Conservation (phyloP, 2,113 vertebrate genomes). For the Acrocephalus arundinaceus region DNA sequence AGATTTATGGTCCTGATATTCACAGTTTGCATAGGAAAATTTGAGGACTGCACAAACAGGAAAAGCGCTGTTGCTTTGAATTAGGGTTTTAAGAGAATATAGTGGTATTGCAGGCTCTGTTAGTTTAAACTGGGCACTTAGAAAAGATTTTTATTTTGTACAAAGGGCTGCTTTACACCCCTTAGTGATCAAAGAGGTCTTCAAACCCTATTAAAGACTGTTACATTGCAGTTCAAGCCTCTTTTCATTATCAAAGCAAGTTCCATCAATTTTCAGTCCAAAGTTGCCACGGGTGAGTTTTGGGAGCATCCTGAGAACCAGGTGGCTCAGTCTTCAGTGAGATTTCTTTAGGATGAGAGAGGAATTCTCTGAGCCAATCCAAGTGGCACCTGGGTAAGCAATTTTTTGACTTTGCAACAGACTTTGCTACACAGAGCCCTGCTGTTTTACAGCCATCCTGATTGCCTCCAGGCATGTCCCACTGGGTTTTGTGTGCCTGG, state of each 20-base stretch:
- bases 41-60: background rate
- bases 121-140: background rate
- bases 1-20: background rate
- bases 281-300: background rate
- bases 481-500: background rate
- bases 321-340: background rate
- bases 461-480: slow-evolving; percentile 24
- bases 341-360: background rate
- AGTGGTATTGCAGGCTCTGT: background rate
- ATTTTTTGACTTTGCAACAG: background rate
- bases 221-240: background rate
- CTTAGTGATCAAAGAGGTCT: background rate
- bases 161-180: background rate
- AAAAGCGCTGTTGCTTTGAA: background rate
- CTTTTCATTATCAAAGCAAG: background rate
- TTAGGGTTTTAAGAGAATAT: background rate
- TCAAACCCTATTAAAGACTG: background rate
- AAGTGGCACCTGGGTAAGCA: background rate
- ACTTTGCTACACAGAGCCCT: background rate
- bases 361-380: background rate
- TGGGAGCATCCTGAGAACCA: background rate
- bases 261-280: background rate
- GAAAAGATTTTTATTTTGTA: background rate
- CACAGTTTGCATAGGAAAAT: background rate
- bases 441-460: slow-evolving; percentile 38